A percentile compares a stretch with the other conserved stretches of the same genome.
These are phyloP conservation scores for Tragulus kanchil DNA, from an alignment of 2,113 vertebrate species.

Conservation along the genomic window DNA sequence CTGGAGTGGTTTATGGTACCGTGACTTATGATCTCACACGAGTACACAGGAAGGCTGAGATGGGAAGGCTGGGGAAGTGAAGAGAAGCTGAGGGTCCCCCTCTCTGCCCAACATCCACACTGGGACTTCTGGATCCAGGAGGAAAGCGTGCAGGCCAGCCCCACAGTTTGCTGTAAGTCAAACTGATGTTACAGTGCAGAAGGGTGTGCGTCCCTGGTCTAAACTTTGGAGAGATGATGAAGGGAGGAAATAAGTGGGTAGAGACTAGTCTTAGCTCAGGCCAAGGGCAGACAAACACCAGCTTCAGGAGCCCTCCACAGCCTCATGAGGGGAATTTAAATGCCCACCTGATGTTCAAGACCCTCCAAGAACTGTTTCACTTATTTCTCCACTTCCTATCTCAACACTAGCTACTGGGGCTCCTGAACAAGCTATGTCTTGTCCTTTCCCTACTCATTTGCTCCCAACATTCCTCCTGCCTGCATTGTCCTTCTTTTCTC, in stretches of 20 bases:
- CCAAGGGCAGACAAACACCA: background rate
- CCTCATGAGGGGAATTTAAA: background rate
- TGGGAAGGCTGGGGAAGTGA: background rate
- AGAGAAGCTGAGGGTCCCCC: background rate
- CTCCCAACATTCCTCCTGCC: background rate
- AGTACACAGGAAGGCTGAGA: background rate
- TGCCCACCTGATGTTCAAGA: background rate
- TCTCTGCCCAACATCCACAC: too few species aligned
- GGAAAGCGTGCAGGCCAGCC: background rate
- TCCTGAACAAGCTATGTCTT: accelerated
- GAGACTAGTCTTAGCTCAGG: background rate
- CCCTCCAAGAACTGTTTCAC: background rate
- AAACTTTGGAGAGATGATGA: background rate
- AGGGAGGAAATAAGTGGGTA: background rate
- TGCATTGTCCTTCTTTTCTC: background rate
- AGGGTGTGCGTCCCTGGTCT: background rate
- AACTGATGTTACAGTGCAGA: background rate
- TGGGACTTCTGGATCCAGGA: background rate
- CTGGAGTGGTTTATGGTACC: constrained; percentile 70
- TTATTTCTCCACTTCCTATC: background rate
- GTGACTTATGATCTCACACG: constrained; percentile 38
- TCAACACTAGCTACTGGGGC: background rate
- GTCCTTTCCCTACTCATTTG: background rate
- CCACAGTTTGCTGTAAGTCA: background rate
- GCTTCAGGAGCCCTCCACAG: background rate